Base-by-base conservation (phyloP, 2,888 invertebrate genomes). In the Stenurella melanura region DNA sequence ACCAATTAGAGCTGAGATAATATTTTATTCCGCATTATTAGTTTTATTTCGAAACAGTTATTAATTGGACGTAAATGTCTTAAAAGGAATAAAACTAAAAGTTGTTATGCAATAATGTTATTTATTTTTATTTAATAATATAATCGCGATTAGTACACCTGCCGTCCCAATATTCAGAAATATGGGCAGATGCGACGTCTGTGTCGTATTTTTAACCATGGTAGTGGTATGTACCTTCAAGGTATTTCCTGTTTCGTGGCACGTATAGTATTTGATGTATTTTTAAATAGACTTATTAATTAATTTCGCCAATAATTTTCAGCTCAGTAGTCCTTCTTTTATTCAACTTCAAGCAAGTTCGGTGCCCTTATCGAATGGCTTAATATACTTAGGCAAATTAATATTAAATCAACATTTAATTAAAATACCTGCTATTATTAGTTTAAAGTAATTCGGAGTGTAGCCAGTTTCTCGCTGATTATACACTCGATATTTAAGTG, bases 101-200 rank as follows among this genome's bases (percentile, higher is more conserved):
- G 71, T 60, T 69, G 78, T 81, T 81, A 81, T 74, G 81, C 79
- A 81, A 81, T 79, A 75, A 76, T 69, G 80, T 78, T 80, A 80
- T 82, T 82, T 82, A 81, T 82, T 82, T 82, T 80, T 82, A 73
- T 81, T 79, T 80, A 82, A 79, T 83, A 83, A 83, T 84, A 83
- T 84, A 83, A 85, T 85, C 82, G 83, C 84, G 81, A 84, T 81
- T 81, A 80, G 80, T 80, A 83, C 85, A 85, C 85, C 85, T 85
- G 85, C 84, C 82, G 85, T 82, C 83, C 85, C 85, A 85, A 85
- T 85, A 85, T 85, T 85, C 84, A 84, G 82, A 85, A 85, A 82
- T 83, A 85, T 80, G 83, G 82, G 85, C 85, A 85, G 85, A 85
- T 85, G 85, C 83, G 79, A 75, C 80, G 81, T 77, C 78, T 77